These are phyloP conservation scores for Clarias batrachus DNA, from an alignment of 2,113 vertebrate species.

Conservation along the genomic window DNA sequence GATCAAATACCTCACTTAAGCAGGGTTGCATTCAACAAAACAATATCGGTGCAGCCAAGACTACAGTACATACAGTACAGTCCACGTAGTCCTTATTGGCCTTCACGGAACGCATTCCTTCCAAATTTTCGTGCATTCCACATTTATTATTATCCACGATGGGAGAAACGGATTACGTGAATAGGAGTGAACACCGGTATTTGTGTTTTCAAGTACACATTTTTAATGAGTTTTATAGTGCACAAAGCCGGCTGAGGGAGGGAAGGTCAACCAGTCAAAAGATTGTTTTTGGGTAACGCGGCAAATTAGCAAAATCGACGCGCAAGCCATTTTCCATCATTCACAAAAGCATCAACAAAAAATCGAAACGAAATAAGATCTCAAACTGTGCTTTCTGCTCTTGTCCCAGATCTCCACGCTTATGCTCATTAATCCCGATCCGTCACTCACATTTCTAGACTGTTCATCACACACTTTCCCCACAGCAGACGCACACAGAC, in stretches of 20 bases:
- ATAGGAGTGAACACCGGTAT: neutral
- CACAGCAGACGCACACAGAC: conserved; percentile 10
- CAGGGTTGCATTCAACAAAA: conserved; percentile 26
- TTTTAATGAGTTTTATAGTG: conserved; percentile 26
- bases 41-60: neutral
- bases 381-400: conserved; percentile 3
- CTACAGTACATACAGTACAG: neutral
- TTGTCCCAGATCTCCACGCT: conserved; percentile 46
- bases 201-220: conserved; percentile 45
- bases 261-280: conserved; percentile 60
- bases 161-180: conserved; percentile 23
- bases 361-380: conserved; percentile 51
- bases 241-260: conserved; percentile 54
- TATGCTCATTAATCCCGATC: conserved; percentile 24
- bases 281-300: conserved; percentile 36
- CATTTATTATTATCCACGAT: neutral
- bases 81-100: conserved; percentile 21
- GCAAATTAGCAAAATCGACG: conserved; percentile 52
- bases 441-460: conserved; percentile 5
- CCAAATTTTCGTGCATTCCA: neutral
- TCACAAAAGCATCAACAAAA: conserved; percentile 68
- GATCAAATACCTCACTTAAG: conserved; percentile 2
- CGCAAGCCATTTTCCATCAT: conserved; percentile 54
- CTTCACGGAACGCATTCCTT: neutral
- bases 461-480: conserved; percentile 2